Percentiles rank a stretch among this genome's conserved stretches.
Evolutionary conservation across 2,888 invertebrate species (phyloP).

Genomic region (Bellardia bayeri): DNA sequence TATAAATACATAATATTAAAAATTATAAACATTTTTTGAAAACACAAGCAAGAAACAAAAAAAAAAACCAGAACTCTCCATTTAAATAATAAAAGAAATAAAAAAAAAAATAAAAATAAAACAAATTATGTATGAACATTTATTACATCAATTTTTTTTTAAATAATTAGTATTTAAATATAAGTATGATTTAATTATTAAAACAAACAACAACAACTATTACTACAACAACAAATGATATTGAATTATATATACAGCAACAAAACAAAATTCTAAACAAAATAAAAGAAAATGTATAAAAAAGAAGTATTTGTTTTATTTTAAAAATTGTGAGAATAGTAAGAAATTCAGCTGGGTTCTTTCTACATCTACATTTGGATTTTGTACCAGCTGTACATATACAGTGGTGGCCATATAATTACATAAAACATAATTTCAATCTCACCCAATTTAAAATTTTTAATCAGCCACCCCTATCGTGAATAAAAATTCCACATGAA

Average conservation of each 20-base stretch:
- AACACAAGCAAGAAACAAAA: neutral
- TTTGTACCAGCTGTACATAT: too few species aligned
- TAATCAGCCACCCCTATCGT: too few species aligned
- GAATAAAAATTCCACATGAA: too few species aligned
- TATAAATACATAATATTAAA: conserved; percentile 20
- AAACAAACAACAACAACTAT: conserved; percentile 62
- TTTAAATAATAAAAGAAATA: conserved; percentile 42
- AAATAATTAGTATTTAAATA: conserved; percentile 64
- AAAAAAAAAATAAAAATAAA: conserved; percentile 14
- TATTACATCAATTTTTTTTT: conserved; percentile 54
- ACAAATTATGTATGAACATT: conserved; percentile 49
- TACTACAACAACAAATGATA: conserved; percentile 69
- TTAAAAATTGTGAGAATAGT: neutral
- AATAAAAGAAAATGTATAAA: conserved; percentile 65
- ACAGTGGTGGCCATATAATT: too few species aligned
- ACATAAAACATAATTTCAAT: too few species aligned
- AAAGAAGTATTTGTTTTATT: conserved; percentile 49
- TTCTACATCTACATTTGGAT: too few species aligned
- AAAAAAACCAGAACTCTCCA: conserved; percentile 34
- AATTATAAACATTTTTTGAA: conserved; percentile 22
- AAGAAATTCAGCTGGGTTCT: too few species aligned
- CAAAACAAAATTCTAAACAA: conserved; percentile 59
- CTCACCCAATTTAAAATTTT: too few species aligned
- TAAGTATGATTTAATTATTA: conserved; percentile 70
- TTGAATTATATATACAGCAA: conserved; percentile 72